A percentile compares a stretch with the other conserved stretches of the same genome.
phyloP scores from a whole-genome alignment of 2,888 invertebrate species.

The Campaea margaritaria region DNA sequence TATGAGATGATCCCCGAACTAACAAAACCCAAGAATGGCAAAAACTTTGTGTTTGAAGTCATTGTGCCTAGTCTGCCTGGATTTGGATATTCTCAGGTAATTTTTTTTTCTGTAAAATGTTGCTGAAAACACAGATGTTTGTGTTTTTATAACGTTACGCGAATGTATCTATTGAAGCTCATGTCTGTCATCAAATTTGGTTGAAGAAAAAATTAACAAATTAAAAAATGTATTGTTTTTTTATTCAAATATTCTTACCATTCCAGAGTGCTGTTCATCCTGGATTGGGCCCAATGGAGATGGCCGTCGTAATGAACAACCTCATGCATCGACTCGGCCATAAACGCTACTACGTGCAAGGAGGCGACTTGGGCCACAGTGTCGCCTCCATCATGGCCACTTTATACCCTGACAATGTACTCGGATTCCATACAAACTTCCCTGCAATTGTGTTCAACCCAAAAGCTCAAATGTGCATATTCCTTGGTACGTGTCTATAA shows the following conservation, averaged over 20 bases:
- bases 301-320: constrained; percentile 86
- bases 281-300: constrained; percentile 85
- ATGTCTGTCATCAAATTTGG: too few species aligned
- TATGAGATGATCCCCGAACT: constrained; percentile 89
- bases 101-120: too few species aligned
- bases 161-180: too few species aligned
- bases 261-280: constrained; percentile 78
- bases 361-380: constrained; percentile 89
- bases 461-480: constrained; percentile 58
- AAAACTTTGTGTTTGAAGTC: constrained; percentile 88
- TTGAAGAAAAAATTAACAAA: too few species aligned
- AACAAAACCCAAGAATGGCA: constrained; percentile 76
- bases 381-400: constrained; percentile 86
- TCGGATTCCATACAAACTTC: constrained; percentile 87
- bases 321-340: constrained; percentile 89
- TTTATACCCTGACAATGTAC: constrained; percentile 84
- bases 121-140: too few species aligned
- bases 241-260: neutral
- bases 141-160: too few species aligned
- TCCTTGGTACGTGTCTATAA: constrained; percentile 58
- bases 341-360: constrained; percentile 88
- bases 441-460: constrained; percentile 65
- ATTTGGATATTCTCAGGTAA: constrained; percentile 88
- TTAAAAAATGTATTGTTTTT: too few species aligned
- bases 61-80: constrained; percentile 89